A percentile compares a stretch with the other conserved stretches of the same genome.
phyloP scores from a whole-genome alignment of 37 sponge, comb jelly and placozoan genomes.

The Sycon ciliatum region DNA sequence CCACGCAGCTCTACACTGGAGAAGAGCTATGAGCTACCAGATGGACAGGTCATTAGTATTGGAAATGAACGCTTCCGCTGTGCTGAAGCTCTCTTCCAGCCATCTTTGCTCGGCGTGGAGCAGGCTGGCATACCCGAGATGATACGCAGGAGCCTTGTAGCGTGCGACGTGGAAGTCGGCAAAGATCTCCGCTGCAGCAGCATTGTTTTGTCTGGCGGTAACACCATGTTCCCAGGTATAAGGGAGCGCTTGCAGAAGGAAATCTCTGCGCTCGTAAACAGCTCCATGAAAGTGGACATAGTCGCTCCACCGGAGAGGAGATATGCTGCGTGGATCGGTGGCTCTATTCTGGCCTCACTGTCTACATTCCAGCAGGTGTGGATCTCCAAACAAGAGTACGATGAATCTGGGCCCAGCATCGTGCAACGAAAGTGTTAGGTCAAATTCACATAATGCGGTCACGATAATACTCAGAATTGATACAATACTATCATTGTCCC shows the following conservation, averaged over 20 bases:
- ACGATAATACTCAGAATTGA: too few relatives aligned
- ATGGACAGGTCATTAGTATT: not conserved
- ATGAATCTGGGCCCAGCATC: not conserved
- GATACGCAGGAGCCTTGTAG: constrained; percentile 25
- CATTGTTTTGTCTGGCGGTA: not conserved
- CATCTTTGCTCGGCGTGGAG: constrained; percentile 36
- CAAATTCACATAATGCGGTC: too few relatives aligned
- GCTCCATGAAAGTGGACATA: not conserved
- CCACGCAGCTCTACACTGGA: not conserved
- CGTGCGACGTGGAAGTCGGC: constrained; percentile 40
- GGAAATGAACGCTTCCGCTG: constrained; percentile 21
- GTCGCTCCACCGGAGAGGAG: not conserved
- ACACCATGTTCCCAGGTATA: not conserved
- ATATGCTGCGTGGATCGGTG: not conserved
- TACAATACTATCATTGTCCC: too few relatives aligned
- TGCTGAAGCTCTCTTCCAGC: constrained; percentile 35
- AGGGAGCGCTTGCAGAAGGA: not conserved
- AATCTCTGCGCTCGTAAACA: not conserved
- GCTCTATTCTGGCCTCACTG: not conserved
- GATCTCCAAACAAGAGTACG: not conserved
- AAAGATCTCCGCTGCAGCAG: constrained; percentile 24
- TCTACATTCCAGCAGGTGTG: not conserved
- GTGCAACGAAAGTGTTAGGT: not conserved
- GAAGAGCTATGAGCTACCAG: not conserved
- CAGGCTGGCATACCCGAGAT: constrained; percentile 34